These are phyloP conservation scores for Anarsia innoxiella DNA, from an alignment of 2,888 invertebrate genomes.

Conservation along the genomic window DNA sequence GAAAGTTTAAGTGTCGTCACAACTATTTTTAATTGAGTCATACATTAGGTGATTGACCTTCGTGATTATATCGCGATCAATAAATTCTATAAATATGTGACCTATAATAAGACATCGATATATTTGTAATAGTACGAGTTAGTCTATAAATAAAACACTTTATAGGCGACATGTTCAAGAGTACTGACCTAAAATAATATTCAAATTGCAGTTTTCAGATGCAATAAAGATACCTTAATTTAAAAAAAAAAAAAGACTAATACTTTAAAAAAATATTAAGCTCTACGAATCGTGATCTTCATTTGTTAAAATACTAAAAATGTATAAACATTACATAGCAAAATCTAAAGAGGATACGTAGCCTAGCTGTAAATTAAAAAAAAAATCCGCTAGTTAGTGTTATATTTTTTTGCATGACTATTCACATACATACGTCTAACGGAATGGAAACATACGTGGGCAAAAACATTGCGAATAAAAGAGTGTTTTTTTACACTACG, in stretches of 20 bases:
- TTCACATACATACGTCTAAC: constrained; percentile 41
- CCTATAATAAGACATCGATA: background rate
- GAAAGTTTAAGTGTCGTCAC: constrained; percentile 13
- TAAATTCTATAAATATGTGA: background rate
- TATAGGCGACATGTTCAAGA: no score
- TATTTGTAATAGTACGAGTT: no score
- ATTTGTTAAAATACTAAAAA: no score
- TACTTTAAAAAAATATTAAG: no score
- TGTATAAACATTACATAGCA: constrained; percentile 22
- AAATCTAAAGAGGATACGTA: constrained; percentile 23
- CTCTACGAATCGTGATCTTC: no score
- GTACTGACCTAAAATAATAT: no score
- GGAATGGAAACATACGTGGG: constrained; percentile 24
- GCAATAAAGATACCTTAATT: no score
- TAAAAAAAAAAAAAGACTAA: no score
- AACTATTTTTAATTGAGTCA: constrained; percentile 7
- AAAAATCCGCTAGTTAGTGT: constrained; percentile 29
- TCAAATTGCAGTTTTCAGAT: no score
- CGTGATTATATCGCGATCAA: background rate
- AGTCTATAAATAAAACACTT: no score
- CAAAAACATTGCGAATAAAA: background rate
- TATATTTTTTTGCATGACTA: constrained; percentile 39
- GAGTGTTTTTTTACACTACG: background rate
- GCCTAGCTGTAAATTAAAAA: constrained; percentile 49
- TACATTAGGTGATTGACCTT: constrained; percentile 4